Evolutionary conservation across 2,113 vertebrate species (phyloP).

Genomic region (Platichthys flesus): DNA sequence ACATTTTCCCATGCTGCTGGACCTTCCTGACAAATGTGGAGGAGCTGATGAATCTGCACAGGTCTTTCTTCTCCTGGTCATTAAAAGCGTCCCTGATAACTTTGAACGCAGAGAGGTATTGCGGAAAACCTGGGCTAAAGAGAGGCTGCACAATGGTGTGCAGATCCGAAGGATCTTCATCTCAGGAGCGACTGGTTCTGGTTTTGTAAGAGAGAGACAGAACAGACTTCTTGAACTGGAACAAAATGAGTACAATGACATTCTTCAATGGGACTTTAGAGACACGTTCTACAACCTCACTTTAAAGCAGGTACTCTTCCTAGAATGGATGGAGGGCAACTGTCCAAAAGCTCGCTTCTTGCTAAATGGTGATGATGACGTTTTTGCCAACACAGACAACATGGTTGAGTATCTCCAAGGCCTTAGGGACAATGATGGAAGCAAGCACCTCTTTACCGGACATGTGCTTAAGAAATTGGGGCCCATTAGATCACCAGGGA

Average conservation of each 20-base stretch:
- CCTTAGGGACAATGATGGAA: constrained; percentile 39
- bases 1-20: constrained; percentile 80
- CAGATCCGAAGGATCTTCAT: constrained; percentile 84
- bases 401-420: constrained; percentile 77
- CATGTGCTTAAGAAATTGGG: constrained; percentile 78
- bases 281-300: constrained; percentile 93
- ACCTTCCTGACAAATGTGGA: constrained; percentile 75
- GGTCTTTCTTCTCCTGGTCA: constrained; percentile 85
- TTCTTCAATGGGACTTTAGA: constrained; percentile 89
- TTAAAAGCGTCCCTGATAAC: constrained; percentile 86
- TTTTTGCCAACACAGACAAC: constrained; percentile 88
- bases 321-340: constrained; percentile 82
- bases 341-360: constrained; percentile 83
- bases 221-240: constrained; percentile 83
- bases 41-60: constrained; percentile 53
- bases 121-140: constrained; percentile 88
- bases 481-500: constrained; percentile 79
- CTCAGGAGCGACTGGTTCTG: constrained; percentile 43
- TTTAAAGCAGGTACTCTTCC: constrained; percentile 89
- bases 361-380: constrained; percentile 88
- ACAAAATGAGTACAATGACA: constrained; percentile 74
- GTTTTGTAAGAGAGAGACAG: constrained; percentile 68
- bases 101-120: constrained; percentile 85
- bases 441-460: constrained; percentile 83
- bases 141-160: constrained; percentile 70